Percentiles rank a stretch among this genome's conserved stretches.
These are phyloP conservation scores for Catagonus wagneri DNA, from an alignment of 2,113 vertebrate genomes.

Conservation along the genomic window DNA sequence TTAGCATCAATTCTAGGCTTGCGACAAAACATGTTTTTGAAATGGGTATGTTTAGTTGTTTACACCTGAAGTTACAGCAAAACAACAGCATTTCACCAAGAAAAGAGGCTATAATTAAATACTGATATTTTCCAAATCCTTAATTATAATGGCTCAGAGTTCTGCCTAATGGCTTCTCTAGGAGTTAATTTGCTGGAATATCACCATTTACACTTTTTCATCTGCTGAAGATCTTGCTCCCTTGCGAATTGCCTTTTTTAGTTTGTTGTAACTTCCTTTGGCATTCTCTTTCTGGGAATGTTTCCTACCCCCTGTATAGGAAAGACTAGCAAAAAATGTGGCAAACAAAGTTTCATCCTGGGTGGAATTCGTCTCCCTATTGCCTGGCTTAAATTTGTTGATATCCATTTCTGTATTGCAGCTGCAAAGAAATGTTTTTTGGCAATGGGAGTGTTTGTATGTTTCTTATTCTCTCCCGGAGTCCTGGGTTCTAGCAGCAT, in stretches of 20 bases:
- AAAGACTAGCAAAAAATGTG: constrained; percentile 79
- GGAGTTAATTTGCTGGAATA: constrained; percentile 85
- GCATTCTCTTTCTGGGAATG: constrained; percentile 78
- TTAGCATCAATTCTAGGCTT: constrained; percentile 78
- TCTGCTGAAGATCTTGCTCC: constrained; percentile 81
- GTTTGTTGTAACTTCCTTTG: constrained; percentile 74
- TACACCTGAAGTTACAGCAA: constrained; percentile 84
- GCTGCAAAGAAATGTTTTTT: constrained; percentile 81
- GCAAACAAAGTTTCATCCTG: constrained; percentile 82
- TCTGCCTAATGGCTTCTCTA: constrained; percentile 80
- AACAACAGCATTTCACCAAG: constrained; percentile 82
- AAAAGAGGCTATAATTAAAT: constrained; percentile 87
- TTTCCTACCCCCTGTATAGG: constrained; percentile 77
- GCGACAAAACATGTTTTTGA: constrained; percentile 73
- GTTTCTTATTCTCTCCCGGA: constrained; percentile 62
- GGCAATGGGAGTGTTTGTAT: background rate
- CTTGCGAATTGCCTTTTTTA: constrained; percentile 75
- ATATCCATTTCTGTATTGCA: constrained; percentile 70
- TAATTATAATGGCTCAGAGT: constrained; percentile 86
- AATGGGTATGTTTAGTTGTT: constrained; percentile 83
- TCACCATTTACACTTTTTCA: constrained; percentile 84
- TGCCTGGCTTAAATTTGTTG: constrained; percentile 65
- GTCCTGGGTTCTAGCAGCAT: constrained; percentile 38
- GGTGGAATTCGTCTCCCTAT: constrained; percentile 74
- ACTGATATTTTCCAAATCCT: constrained; percentile 84